Conservation (phyloP, 30 jellyfish, hydroid and myxozoan genomes). For the Hydra vulgaris region DNA sequence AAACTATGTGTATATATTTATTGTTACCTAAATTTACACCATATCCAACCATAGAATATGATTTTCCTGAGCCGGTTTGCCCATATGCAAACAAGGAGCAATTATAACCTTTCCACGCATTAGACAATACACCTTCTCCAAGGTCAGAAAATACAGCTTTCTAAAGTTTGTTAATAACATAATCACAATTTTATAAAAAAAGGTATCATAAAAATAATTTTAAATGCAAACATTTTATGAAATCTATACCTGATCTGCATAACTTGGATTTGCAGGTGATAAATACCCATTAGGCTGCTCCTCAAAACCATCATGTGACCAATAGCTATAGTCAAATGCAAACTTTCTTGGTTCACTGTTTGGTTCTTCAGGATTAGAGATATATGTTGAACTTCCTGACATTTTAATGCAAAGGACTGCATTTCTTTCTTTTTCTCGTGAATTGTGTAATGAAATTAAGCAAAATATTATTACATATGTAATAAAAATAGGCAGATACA, state of each 20-base stretch:
- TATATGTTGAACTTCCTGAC: conserved; percentile 62
- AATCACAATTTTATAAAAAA: no score
- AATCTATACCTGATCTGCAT: conserved; percentile 72
- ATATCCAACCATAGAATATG: conserved; percentile 97
- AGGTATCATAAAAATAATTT: no score
- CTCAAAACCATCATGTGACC: conserved; percentile 91
- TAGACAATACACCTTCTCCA: conserved; percentile 81
- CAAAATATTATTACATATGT: neutral
- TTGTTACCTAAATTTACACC: conserved; percentile 77
- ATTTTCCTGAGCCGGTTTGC: conserved; percentile 96
- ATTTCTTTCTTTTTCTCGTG: conserved; percentile 64
- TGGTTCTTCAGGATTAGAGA: conserved; percentile 66
- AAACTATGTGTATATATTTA: neutral
- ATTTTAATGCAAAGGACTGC: conserved; percentile 58
- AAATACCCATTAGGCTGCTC: conserved; percentile 72
- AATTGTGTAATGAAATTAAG: conserved; percentile 42
- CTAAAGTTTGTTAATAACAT: conserved; percentile 38
- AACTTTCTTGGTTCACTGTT: conserved; percentile 62
- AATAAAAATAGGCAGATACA: neutral
- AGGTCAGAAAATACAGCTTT: conserved; percentile 71
- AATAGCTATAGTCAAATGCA: conserved; percentile 82
- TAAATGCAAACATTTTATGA: neutral
- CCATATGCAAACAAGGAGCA: conserved; percentile 97
- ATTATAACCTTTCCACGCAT: conserved; percentile 94
- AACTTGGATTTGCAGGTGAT: conserved; percentile 51